phyloP scores from a whole-genome alignment of 2,113 vertebrate genomes.

The Taxidea taxus region DNA sequence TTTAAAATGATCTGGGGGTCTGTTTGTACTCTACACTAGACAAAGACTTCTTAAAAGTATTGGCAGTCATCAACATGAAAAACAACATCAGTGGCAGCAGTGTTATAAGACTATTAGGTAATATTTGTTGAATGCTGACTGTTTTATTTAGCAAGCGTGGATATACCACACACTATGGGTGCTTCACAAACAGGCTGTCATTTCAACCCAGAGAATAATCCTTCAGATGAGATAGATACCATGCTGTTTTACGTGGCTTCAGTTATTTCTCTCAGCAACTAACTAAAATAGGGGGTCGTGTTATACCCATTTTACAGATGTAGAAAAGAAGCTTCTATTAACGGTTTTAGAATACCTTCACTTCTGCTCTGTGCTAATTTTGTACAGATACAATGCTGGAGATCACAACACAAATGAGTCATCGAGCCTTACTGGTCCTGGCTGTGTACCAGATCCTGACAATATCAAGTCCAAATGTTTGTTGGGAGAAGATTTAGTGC shows the following conservation, averaged over 20 bases:
- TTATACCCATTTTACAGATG: not conserved
- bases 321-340: not conserved
- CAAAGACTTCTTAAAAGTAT: not conserved
- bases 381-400: not conserved
- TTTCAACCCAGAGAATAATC: not conserved
- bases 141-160: not conserved
- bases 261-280: not conserved
- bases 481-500: not conserved
- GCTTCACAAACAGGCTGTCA: not conserved
- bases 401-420: not conserved
- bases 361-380: not conserved
- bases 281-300: not conserved
- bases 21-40: not conserved
- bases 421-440: not conserved
- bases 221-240: not conserved
- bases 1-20: not conserved
- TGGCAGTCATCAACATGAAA: not conserved
- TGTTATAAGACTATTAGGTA: not conserved
- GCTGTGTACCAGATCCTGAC: not conserved
- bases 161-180: not conserved
- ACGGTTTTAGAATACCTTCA: not conserved
- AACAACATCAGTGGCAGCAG: not conserved
- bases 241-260: not conserved
- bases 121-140: not conserved
- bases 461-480: not conserved